Base-by-base conservation (phyloP, 1,140 invertebrate species). In the Ectropis grisescens region DNA sequence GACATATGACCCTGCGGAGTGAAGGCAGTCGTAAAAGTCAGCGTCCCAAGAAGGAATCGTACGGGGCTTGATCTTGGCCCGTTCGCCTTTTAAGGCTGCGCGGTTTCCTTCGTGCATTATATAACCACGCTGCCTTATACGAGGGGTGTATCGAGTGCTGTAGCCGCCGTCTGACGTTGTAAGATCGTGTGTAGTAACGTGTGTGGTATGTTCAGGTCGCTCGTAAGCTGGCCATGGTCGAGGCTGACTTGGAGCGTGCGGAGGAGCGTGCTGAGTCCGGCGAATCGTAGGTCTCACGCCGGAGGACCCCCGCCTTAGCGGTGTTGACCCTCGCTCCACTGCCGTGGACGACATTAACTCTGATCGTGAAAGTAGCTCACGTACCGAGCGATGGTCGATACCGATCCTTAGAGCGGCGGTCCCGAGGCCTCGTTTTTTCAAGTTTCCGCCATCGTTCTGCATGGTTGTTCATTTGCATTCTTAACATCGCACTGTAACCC, bases 171-270 rank as follows among this genome's bases (percentile, higher is more conserved):
- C n/a, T n/a, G n/a, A n/a, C n/a, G n/a, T n/a, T n/a, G n/a, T n/a
- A n/a, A n/a, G n/a, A n/a, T n/a, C n/a, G n/a, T n/a, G n/a, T n/a
- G n/a, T 19, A 19, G 16, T 19, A 19, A 19, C 16, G 8, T 19
- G 48, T 67, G 25, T 80, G 53, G 58, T 71, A 49, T 74, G 48
- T 76, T 74, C 88, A 99, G 98, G 97, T 99, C 83, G 97, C 98
- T 88, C 97, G 98, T 96, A 99, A 99, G 90, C 93, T 99, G 90
- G 98, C 98, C 86, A 99, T 99, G 95, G 98, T 99, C 91, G 98
- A 99, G 88, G 98, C 98, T 83, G 98, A 99, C 88, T 89, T 99
- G 85, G 98, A 99, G 86, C 93, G 98, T 87, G 97, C 98, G 62
- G 98, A 99, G 90, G 97, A 99, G 85, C 94, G 98, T 85, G 96